Base-by-base conservation (phyloP, 2,888 invertebrate species). In the Fragum fragum region DNA sequence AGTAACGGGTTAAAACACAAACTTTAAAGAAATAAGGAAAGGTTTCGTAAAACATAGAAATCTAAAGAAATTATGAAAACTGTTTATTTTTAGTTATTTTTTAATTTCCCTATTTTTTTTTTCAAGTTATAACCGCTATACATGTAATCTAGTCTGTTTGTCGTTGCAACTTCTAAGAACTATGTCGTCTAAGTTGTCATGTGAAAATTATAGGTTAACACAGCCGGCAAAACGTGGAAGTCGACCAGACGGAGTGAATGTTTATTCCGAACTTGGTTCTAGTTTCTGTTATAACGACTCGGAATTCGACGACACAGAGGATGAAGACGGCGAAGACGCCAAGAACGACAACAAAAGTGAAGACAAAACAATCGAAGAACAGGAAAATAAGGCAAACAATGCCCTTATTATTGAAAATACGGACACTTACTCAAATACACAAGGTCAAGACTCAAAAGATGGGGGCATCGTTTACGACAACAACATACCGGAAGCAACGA, bases 211-310 rank as follows among this genome's bases (percentile, higher is more conserved):
- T 63, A 73, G 73, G 7, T 21, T 52, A 16, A 61, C 73, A n/a
- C 23, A 73, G 28, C 21, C 61, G 1, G 18, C 47, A 2, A 42
- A 47, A 16, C 47, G 21, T 7, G 14, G 52, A 7, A 26, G 61
- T 18, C 73, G 47, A 11, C 42, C 59, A 0, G 63, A 52, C 9
- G 61, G 61, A 0, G 61, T 47, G 3, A 73, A 73, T 26, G 47
- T 73, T 11, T 73, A 73, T 23, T 73, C 73, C 7, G 73, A 73
- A 23, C 63, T 73, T 1, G 61, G 73, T 18, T 73, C 73, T 32
- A 73, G 52, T 61, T 73, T 73, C 52, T 61, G 61, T 26, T 73
- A 73, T 52, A 47, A 61, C 21, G 42, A 59, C 16, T 73, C 73
- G 1, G 73, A 73, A 61, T 73, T 73, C 26, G 73, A 73, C 1